Conservation (phyloP, 2,113 vertebrate genomes). For the Ceuthmochares aereus region DNA sequence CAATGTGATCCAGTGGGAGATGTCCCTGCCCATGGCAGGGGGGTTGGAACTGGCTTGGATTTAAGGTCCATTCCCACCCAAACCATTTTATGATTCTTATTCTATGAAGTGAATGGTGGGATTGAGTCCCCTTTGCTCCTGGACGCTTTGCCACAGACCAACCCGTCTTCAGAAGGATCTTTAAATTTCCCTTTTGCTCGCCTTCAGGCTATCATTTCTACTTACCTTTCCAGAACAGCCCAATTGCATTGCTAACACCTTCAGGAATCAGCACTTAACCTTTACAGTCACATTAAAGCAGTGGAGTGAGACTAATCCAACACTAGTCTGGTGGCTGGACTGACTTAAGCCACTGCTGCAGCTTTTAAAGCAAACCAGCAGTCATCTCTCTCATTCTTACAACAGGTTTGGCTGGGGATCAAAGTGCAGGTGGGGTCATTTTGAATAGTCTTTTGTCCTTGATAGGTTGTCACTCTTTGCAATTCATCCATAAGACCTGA, state of each 20-base stretch:
- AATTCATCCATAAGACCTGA: not conserved
- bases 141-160: not conserved
- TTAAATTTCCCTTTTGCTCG: not conserved
- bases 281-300: conserved; percentile 12
- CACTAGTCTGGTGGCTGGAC: not conserved
- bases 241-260: not conserved
- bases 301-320: conserved; percentile 35
- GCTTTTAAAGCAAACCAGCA: not conserved
- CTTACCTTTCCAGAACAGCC: not conserved
- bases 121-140: not conserved
- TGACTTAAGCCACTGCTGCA: not conserved
- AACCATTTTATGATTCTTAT: not conserved
- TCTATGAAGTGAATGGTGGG: not conserved
- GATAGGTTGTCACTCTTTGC: not conserved
- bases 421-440: not conserved
- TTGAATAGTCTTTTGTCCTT: not conserved
- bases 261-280: not conserved
- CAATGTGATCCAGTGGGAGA: no score
- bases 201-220: not conserved
- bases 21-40: no score
- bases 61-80: no score
- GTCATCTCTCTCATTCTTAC: not conserved
- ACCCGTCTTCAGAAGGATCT: not conserved
- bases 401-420: not conserved
- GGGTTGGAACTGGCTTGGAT: no score